phyloP scores from a whole-genome alignment of 2,113 vertebrate species.

The Brevimyrus niger region DNA sequence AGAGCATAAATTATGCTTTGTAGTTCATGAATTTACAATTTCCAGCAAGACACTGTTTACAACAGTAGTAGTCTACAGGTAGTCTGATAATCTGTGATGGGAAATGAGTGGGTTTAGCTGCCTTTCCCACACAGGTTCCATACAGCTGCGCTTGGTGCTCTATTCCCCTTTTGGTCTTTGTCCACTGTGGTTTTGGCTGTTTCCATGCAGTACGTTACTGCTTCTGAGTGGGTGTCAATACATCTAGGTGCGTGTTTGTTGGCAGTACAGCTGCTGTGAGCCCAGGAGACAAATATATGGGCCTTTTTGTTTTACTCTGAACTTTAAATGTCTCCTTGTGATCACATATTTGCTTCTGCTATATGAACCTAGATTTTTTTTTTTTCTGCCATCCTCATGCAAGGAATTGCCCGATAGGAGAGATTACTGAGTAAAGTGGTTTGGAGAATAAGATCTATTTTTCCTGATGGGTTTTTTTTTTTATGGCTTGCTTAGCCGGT shows the following conservation, averaged over 20 bases:
- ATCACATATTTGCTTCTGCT: background rate
- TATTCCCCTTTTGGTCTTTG: background rate
- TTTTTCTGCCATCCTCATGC: background rate
- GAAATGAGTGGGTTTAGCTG: background rate
- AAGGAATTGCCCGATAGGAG: slow-evolving; percentile 38
- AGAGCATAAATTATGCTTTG: background rate
- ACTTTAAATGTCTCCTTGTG: background rate
- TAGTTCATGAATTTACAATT: background rate
- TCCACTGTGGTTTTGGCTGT: too few species aligned
- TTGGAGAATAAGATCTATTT: background rate
- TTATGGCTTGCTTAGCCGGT: background rate
- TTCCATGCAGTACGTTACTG: background rate
- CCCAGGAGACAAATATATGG: background rate
- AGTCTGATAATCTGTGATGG: background rate
- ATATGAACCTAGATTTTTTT: background rate
- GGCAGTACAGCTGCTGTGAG: background rate
- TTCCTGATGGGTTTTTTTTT: background rate
- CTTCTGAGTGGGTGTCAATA: background rate
- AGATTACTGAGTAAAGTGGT: slow-evolving; percentile 16
- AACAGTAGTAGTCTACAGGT: background rate
- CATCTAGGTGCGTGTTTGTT: background rate
- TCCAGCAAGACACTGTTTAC: background rate
- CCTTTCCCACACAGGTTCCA: background rate
- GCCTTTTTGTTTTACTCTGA: background rate
- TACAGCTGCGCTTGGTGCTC: background rate